phyloP scores from a whole-genome alignment of 30 jellyfish, hydroid and myxozoan species.

The Rhopilema esculentum region DNA sequence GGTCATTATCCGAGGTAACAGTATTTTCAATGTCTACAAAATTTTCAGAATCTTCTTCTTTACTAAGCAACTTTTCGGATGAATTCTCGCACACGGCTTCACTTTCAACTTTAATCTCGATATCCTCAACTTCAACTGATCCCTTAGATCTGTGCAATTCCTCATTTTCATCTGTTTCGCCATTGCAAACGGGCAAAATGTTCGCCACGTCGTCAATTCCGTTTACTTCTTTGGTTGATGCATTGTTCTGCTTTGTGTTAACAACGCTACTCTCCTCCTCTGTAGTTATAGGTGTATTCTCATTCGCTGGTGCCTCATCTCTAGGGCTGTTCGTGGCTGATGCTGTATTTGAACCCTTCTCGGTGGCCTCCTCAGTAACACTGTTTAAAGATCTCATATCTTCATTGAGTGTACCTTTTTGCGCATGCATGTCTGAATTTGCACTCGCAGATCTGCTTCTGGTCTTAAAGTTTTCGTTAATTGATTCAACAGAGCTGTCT shows the following conservation, averaged over 20 bases:
- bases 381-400: not conserved
- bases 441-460: not conserved
- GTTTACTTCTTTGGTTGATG: not conserved
- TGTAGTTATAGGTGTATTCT: not conserved
- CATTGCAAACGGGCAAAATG: not conserved
- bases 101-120: not conserved
- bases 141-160: not conserved
- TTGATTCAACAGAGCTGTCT: conserved; percentile 24
- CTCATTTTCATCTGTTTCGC: not conserved
- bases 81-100: not conserved
- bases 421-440: not conserved
- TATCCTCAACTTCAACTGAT: not conserved
- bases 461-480: not conserved
- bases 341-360: not conserved
- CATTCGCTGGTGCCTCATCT: not conserved
- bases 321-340: not conserved
- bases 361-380: not conserved
- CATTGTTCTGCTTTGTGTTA: not conserved
- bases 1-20: not conserved
- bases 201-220: not conserved
- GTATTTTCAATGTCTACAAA: not conserved
- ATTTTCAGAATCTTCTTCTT: not conserved
- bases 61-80: not conserved
- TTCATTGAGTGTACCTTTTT: not conserved
- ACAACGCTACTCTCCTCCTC: too few species aligned